Conservation (phyloP, 1,140 invertebrate genomes). For the Choristoneura fumiferana region DNA sequence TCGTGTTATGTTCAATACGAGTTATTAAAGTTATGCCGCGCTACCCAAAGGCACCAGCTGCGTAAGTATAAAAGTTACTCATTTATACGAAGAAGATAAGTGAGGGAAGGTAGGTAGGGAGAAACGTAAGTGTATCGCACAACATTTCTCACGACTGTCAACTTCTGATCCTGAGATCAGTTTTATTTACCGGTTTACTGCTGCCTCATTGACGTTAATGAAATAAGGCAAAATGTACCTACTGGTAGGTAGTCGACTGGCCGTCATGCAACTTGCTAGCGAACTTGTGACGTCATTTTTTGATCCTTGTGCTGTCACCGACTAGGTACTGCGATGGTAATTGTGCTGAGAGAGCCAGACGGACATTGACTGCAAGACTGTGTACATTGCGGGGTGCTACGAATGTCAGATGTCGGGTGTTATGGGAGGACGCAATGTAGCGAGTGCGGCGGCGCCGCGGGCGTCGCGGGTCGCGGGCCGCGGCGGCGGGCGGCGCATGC, state of each 20-base stretch:
- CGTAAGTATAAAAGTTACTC: too few relatives aligned
- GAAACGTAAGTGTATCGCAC: neutral
- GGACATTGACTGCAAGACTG: constrained; percentile 22
- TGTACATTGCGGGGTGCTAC: constrained; percentile 1
- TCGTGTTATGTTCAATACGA: neutral
- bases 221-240: constrained; percentile 25
- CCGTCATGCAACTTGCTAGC: constrained; percentile 20
- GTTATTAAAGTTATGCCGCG: constrained; percentile 3
- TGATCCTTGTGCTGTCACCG: constrained; percentile 32
- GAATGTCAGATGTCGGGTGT: too few relatives aligned
- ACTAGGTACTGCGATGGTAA: constrained; percentile 13
- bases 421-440: constrained; percentile 24
- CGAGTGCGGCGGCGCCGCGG: constrained; percentile 26
- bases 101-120: neutral
- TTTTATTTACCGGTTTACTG: constrained; percentile 30
- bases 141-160: constrained; percentile 1
- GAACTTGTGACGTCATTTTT: constrained; percentile 38
- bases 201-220: constrained; percentile 25
- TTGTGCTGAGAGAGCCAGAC: constrained; percentile 8
- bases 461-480: constrained; percentile 28
- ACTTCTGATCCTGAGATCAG: constrained; percentile 21
- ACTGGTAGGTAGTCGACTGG: constrained; percentile 18
- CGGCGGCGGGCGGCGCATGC: constrained; percentile 55
- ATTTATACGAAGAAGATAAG: neutral
- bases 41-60: neutral